Percentiles rank a stretch among this genome's conserved stretches.
phyloP scores from a whole-genome alignment of 2,797 vertebrate species.

The Vespertilio murinus region DNA sequence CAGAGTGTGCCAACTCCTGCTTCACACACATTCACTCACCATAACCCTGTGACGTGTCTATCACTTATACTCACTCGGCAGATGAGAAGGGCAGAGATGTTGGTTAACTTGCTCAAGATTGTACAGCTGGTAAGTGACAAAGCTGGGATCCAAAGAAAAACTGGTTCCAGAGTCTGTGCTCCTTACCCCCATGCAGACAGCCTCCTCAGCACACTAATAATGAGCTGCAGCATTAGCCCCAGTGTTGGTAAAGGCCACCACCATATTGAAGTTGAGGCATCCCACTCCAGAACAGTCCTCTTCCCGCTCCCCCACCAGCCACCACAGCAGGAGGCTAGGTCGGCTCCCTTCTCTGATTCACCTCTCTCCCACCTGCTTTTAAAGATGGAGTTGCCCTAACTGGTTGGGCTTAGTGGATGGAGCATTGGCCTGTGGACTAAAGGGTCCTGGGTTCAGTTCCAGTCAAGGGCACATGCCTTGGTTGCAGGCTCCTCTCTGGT shows the following conservation, averaged over 20 bases:
- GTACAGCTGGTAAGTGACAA: neutral
- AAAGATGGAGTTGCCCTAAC: neutral
- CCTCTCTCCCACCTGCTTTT: neutral
- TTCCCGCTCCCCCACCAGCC: rapidly evolving
- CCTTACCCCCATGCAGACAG: neutral
- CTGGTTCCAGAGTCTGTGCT: neutral
- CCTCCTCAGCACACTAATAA: neutral
- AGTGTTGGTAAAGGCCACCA: neutral
- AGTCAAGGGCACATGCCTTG: too few species aligned
- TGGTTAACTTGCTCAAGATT: neutral
- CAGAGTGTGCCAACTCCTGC: neutral
- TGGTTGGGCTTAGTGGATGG: too few species aligned
- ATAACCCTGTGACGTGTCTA: neutral
- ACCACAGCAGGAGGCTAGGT: too few species aligned
- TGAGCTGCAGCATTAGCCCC: too few species aligned
- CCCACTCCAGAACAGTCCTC: neutral
- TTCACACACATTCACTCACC: neutral
- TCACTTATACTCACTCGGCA: neutral
- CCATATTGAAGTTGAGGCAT: neutral
- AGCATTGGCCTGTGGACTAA: too few species aligned
- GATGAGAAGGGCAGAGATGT: neutral
- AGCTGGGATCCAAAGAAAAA: neutral
- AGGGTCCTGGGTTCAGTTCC: too few species aligned
- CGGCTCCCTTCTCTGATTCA: neutral
- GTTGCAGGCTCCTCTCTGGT: too few species aligned